phyloP scores from a whole-genome alignment of 2,888 invertebrate genomes.

The Leucophora obtusa region DNA sequence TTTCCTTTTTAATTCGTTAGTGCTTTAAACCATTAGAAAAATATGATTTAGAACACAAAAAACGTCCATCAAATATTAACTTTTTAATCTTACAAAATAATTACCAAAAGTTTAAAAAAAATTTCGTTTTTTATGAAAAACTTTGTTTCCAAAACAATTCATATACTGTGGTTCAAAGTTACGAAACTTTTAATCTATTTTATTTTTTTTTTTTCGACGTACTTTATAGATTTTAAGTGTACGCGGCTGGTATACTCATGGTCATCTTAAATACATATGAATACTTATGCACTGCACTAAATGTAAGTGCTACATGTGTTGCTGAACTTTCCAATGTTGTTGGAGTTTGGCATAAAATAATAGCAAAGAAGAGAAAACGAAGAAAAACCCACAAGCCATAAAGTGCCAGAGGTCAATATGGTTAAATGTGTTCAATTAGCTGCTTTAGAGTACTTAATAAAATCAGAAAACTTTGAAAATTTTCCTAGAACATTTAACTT shows the following conservation, averaged over 20 bases:
- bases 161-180: constrained; percentile 19
- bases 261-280: constrained; percentile 20
- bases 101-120: constrained; percentile 25
- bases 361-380: neutral
- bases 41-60: constrained; percentile 11
- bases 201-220: neutral
- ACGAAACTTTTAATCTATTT: constrained; percentile 33
- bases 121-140: neutral
- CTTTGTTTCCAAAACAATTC: constrained; percentile 13
- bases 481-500: constrained; percentile 24
- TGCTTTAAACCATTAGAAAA: neutral
- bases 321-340: constrained; percentile 25
- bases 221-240: constrained; percentile 12
- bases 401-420: constrained; percentile 55
- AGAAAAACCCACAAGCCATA: constrained; percentile 33
- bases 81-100: constrained; percentile 36
- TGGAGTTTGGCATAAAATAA: neutral
- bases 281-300: constrained; percentile 5
- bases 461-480: constrained; percentile 15
- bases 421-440: constrained; percentile 59
- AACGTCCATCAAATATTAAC: constrained; percentile 31
- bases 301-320: constrained; percentile 3
- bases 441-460: constrained; percentile 44
- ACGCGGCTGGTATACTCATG: constrained; percentile 16
- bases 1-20: neutral